Evolutionary conservation across 2,797 vertebrate genomes (phyloP).

Genomic region (Fistularia tabacaria): DNA sequence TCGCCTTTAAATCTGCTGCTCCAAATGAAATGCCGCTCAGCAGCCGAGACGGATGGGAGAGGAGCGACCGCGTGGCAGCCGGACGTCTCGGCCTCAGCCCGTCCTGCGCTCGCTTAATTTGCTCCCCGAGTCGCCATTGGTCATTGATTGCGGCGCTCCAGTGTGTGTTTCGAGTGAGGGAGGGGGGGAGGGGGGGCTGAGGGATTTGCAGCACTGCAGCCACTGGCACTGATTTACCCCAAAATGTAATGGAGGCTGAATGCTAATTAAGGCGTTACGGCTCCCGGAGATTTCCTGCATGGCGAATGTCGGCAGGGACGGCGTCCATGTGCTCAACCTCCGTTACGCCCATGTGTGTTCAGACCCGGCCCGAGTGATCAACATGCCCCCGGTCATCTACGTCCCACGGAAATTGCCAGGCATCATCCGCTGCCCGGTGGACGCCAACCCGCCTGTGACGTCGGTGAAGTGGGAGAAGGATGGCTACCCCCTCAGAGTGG

Average conservation of each 20-base stretch:
- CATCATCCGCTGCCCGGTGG: conserved; percentile 97
- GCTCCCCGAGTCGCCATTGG: conserved; percentile 50
- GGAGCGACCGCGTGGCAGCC: conserved; percentile 20
- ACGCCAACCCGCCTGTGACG: conserved; percentile 92
- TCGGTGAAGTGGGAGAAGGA: conserved; percentile 98
- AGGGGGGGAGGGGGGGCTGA: neutral
- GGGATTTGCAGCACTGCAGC: conserved; percentile 40
- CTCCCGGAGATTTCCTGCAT: neutral
- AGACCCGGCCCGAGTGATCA: conserved; percentile 98
- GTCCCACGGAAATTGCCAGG: conserved; percentile 96
- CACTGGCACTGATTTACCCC: conserved; percentile 34
- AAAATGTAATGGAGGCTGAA: conserved; percentile 18
- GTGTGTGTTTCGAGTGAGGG: conserved; percentile 15
- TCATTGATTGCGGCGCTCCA: conserved; percentile 59
- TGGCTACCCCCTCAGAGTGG: conserved; percentile 87
- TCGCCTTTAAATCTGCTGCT: conserved; percentile 16
- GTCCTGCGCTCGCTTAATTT: conserved; percentile 47
- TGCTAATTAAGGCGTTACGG: neutral
- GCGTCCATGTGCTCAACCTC: neutral
- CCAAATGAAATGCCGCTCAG: conserved; percentile 28
- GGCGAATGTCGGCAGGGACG: neutral
- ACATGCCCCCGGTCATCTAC: conserved; percentile 97
- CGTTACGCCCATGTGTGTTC: neutral
- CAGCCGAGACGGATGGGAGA: conserved; percentile 25
- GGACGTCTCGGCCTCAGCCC: conserved; percentile 28